A percentile compares a stretch with the other conserved stretches of the same genome.
phyloP scores from a whole-genome alignment of 2,888 invertebrate species.

The Cylloceria caligata region DNA sequence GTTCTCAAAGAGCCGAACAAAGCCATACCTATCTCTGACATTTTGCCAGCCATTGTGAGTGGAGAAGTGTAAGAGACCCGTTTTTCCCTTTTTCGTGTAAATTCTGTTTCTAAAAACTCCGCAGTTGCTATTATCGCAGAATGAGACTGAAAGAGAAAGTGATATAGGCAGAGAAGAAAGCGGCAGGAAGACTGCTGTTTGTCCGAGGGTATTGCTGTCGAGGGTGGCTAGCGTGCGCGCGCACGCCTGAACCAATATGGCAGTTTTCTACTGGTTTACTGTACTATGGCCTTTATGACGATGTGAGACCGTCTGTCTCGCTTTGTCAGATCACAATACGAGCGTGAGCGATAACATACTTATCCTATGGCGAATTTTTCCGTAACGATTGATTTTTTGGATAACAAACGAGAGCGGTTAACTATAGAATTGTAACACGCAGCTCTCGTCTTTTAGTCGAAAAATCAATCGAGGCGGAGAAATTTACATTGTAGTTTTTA shows the following conservation, averaged over 20 bases:
- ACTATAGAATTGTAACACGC: too few relatives aligned
- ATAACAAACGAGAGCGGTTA: too few relatives aligned
- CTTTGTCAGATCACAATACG: too few relatives aligned
- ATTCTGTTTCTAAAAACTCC: constrained; percentile 53
- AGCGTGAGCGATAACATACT: too few relatives aligned
- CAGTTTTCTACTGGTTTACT: constrained; percentile 56
- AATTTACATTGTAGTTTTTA: too few relatives aligned
- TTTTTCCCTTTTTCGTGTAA: constrained; percentile 20
- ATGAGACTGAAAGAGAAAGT: constrained; percentile 23
- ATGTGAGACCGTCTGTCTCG: too few relatives aligned
- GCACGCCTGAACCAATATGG: constrained; percentile 56
- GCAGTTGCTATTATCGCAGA: constrained; percentile 15
- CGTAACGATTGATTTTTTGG: too few relatives aligned
- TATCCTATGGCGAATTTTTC: too few relatives aligned
- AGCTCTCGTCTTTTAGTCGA: too few relatives aligned
- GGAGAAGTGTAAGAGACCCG: constrained; percentile 39
- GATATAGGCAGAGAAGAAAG: constrained; percentile 9
- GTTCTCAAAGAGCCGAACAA: constrained; percentile 56
- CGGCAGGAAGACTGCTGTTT: constrained; percentile 34
- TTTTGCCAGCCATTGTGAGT: constrained; percentile 45
- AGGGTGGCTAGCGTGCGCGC: neutral
- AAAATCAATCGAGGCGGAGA: too few relatives aligned
- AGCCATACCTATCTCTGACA: constrained; percentile 38
- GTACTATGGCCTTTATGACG: constrained; percentile 34
- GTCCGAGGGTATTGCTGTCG: constrained; percentile 26